A percentile compares a stretch with the other conserved stretches of the same genome.
phyloP scores from a whole-genome alignment of 2,113 vertebrate species.

The Sula dactylatra region DNA sequence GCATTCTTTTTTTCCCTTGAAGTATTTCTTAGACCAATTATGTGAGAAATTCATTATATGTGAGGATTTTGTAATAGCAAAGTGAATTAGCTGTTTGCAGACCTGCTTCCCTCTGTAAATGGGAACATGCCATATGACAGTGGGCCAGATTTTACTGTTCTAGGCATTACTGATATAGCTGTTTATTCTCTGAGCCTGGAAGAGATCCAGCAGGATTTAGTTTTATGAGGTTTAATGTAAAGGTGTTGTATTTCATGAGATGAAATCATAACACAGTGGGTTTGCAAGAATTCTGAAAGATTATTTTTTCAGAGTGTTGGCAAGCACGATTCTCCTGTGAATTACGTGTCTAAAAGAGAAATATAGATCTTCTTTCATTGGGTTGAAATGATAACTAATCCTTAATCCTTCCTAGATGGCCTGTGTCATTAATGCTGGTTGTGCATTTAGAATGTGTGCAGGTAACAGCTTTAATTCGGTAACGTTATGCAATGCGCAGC shows the following conservation, averaged over 20 bases:
- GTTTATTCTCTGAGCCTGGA: slow-evolving; percentile 76
- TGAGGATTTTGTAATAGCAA: slow-evolving; percentile 65
- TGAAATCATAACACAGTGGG: slow-evolving; percentile 85
- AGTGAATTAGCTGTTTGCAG: slow-evolving; percentile 62
- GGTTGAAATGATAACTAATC: slow-evolving; percentile 77
- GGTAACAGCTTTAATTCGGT: slow-evolving; percentile 50
- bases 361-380: slow-evolving; percentile 78
- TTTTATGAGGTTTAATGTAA: slow-evolving; percentile 84
- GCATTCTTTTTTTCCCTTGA: slow-evolving; percentile 13
- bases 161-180: slow-evolving; percentile 74
- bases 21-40: slow-evolving; percentile 58
- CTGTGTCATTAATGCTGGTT: slow-evolving; percentile 37
- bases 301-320: slow-evolving; percentile 81
- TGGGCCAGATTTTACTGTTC: slow-evolving; percentile 68
- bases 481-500: background rate
- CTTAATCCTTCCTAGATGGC: slow-evolving; percentile 74
- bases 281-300: slow-evolving; percentile 81
- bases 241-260: slow-evolving; percentile 85
- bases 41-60: slow-evolving; percentile 63
- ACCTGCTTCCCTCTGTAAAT: slow-evolving; percentile 39
- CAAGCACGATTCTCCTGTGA: slow-evolving; percentile 72
- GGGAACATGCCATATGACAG: slow-evolving; percentile 58
- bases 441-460: slow-evolving; percentile 34
- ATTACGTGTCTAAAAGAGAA: slow-evolving; percentile 76
- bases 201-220: slow-evolving; percentile 73